Conservation (phyloP, 2,113 vertebrate species). For the Heloderma charlesbogerti region DNA sequence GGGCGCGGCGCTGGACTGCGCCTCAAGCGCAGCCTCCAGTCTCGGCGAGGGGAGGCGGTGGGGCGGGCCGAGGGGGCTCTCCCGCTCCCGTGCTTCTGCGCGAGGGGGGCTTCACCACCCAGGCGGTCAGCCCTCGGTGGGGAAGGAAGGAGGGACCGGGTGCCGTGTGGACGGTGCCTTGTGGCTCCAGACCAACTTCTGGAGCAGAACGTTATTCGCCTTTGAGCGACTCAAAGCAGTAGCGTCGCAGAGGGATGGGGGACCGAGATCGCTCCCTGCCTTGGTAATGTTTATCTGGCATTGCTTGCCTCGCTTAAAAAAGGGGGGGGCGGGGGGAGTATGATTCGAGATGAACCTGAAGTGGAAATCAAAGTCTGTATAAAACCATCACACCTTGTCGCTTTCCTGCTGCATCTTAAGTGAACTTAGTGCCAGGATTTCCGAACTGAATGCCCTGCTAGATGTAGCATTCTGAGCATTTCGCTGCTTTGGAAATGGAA, state of each 20-base stretch:
- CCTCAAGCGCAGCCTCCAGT: background rate
- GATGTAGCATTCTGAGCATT: background rate
- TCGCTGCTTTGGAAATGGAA: background rate
- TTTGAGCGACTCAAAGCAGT: background rate
- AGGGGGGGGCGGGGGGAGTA: no score
- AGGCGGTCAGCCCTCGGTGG: background rate
- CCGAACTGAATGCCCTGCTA: background rate
- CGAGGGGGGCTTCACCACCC: background rate
- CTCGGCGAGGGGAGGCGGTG: no score
- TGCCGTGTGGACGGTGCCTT: background rate
- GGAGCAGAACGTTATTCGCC: no score
- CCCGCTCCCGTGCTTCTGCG: background rate
- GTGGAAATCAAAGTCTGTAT: background rate
- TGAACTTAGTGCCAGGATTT: background rate
- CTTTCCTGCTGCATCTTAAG: background rate
- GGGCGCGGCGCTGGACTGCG: background rate
- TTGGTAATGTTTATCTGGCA: background rate
- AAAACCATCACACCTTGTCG: background rate
- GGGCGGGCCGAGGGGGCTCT: background rate
- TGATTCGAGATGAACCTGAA: background rate
- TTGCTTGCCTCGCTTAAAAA: no score
- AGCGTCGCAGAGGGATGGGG: background rate
- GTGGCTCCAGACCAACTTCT: background rate
- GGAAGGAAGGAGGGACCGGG: background rate
- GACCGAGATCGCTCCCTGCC: background rate